phyloP scores from a whole-genome alignment of 2,113 vertebrate genomes.

The Mastomys natalensis region DNA sequence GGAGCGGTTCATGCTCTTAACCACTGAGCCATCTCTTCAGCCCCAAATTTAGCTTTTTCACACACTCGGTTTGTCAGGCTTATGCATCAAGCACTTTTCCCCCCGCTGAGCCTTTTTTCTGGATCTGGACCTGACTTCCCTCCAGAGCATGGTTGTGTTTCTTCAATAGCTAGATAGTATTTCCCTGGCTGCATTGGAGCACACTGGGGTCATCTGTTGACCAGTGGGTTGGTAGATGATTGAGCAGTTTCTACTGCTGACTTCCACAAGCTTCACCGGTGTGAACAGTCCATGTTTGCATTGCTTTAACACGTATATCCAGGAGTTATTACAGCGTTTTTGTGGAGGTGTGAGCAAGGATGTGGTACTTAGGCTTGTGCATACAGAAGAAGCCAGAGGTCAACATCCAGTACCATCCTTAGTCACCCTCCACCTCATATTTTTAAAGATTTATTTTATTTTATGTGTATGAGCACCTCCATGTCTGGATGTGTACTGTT shows the following conservation, averaged over 20 bases:
- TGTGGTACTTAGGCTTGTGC: background rate
- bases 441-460: background rate
- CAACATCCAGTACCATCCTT: background rate
- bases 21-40: background rate
- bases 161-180: background rate
- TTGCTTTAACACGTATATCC: background rate
- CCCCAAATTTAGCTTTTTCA: background rate
- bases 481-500: background rate
- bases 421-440: background rate
- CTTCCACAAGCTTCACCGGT: background rate
- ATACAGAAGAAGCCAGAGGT: background rate
- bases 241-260: background rate
- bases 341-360: background rate
- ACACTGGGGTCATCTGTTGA: fast-evolving
- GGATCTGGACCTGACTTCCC: background rate
- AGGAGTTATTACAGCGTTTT: background rate
- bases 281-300: background rate
- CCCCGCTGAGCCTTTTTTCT: background rate
- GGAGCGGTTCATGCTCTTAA: background rate
- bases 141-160: background rate
- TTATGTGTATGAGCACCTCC: background rate
- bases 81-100: background rate
- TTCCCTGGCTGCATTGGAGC: fast-evolving
- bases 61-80: background rate
- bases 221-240: background rate